Evolutionary conservation across 1,140 invertebrate genomes (phyloP).

Genomic region (Pseudomyrmex sp.): DNA sequence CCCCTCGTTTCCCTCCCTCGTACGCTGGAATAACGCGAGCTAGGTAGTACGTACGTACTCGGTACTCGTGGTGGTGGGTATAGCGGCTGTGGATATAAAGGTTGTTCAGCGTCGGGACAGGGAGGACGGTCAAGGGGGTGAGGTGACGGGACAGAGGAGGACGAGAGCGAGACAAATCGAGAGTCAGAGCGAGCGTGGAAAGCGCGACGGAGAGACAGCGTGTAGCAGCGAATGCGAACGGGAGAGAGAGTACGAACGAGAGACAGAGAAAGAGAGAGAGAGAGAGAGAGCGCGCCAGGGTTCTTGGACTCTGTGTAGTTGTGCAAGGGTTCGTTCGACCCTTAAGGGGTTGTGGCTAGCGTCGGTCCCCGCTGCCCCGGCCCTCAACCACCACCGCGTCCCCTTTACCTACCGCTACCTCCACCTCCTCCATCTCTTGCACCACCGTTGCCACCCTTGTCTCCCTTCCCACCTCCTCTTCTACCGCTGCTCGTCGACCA

Average conservation of each 20-base stretch:
- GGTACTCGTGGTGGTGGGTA: constrained; percentile 75
- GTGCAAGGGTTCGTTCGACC: constrained; percentile 85
- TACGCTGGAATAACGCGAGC: constrained; percentile 74
- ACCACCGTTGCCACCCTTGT: constrained; percentile 44
- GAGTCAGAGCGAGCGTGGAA: constrained; percentile 53
- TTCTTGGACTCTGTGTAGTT: constrained; percentile 79
- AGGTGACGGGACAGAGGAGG: constrained; percentile 61
- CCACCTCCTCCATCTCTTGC: constrained; percentile 66
- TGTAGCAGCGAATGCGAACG: constrained; percentile 53
- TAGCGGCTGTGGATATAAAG: constrained; percentile 83
- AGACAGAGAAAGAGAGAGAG: constrained; percentile 31
- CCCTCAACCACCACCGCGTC: constrained; percentile 70
- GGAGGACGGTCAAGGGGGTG: constrained; percentile 30
- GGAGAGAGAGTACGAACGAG: constrained; percentile 22
- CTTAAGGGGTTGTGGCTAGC: constrained; percentile 86
- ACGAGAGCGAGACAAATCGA: constrained; percentile 52
- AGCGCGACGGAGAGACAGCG: constrained; percentile 53
- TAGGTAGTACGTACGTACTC: constrained; percentile 72
- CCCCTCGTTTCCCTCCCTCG: constrained; percentile 56
- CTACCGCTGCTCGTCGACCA: constrained; percentile 78
- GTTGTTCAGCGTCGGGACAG: constrained; percentile 76
- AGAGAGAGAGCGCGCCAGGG: constrained; percentile 37
- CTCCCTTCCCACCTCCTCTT: constrained; percentile 51
- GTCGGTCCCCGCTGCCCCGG: constrained; percentile 75
- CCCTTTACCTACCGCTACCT: constrained; percentile 68